Evolutionary conservation across 2,888 invertebrate species (phyloP), one percentile per base, ranked within the genome.

Genomic region (Tetanocera ferruginea): DNA sequence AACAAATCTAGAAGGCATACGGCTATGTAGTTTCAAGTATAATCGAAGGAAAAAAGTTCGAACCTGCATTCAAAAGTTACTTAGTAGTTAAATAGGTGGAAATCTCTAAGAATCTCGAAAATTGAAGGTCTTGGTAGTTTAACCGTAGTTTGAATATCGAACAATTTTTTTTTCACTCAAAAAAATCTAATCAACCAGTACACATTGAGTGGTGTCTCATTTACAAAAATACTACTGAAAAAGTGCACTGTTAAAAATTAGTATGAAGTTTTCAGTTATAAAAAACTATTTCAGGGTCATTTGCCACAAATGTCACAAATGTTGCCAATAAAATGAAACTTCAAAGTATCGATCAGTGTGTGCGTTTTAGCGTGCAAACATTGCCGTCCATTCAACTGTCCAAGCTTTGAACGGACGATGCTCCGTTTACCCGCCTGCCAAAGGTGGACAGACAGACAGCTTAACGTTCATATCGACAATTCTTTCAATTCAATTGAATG

Each of bases 401-500:
- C 43, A 43, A 43, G 43, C 14, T 43, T 43, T 43, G 43, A 43
- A 43, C 11, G 43, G 43, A 43, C 43, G 43, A 43, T 43, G 43
- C 43, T 43, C 43, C 43, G 43, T 43, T 43, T 43, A 43, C 43
- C 43, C 43, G 43, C 43, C 43, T 60, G 60, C 60, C 28, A 28
- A 60, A 28, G 60, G 14, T 60, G 28, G 11, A 60, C 60, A 19
- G 23, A 31, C 67, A 37, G 6, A 25, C 67, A 69, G 19, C 17
- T 51, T 23, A 49, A 72, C 34, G 37, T 25, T 17, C 23, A 60
- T 25, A 14, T 60, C n/a, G 60, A 51, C 43, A n/a, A 74, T 74
- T 74, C 73, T 51, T 74, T 64, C 73, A 74, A 74, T 64, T 74
- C 49, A 74, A 74, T 62, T 60, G 72, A 73, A 73, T 62, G 43